phyloP scores from a whole-genome alignment of 2,797 vertebrate species.

The Anolis apletophallus region DNA sequence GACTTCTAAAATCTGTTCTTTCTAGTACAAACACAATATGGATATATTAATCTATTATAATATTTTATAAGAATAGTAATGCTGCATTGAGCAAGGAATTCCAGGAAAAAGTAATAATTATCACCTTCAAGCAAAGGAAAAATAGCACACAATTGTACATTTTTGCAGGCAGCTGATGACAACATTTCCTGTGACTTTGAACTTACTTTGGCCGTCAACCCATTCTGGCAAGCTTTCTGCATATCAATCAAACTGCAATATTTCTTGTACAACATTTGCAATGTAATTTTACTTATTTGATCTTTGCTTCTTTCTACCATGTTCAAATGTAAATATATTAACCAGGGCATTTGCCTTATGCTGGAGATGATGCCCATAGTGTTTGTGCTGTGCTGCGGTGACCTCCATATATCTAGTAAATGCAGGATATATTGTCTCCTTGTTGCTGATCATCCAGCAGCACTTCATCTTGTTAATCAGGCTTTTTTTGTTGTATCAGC shows the following conservation, averaged over 20 bases:
- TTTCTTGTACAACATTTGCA: conserved; percentile 69
- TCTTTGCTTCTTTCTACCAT: conserved; percentile 61
- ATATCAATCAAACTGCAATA: conserved; percentile 73
- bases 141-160: conserved; percentile 76
- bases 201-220: conserved; percentile 76
- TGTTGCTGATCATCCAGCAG: conserved; percentile 44
- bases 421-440: conserved; percentile 27
- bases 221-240: conserved; percentile 70
- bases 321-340: conserved; percentile 67
- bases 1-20: conserved; percentile 72
- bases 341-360: conserved; percentile 14
- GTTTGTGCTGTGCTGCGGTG: conserved; percentile 14
- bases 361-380: conserved; percentile 45
- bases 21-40: conserved; percentile 72
- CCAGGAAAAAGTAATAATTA: conserved; percentile 76
- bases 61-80: conserved; percentile 79
- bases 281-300: conserved; percentile 71
- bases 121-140: conserved; percentile 77
- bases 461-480: not conserved
- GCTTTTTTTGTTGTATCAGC: conserved; percentile 29
- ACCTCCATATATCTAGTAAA: conserved; percentile 39
- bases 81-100: conserved; percentile 75
- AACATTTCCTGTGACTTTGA: conserved; percentile 79
- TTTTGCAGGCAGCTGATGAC: conserved; percentile 77
- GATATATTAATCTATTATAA: conserved; percentile 77